Evolutionary conservation across 2,113 vertebrate genomes (phyloP).

Genomic region (Nothobranchius kuhntae): DNA sequence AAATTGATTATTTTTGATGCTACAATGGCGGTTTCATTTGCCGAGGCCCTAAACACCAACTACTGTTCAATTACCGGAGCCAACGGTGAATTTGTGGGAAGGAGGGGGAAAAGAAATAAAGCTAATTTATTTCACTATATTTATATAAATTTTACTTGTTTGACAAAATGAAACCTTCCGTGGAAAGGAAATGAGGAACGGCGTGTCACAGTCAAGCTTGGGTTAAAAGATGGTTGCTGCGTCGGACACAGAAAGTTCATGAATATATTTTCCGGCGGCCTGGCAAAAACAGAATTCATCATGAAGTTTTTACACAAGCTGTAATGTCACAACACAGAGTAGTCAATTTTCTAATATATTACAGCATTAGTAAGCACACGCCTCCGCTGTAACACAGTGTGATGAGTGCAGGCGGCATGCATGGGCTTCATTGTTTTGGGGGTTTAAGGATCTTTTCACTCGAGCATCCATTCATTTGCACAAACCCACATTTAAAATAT

Average conservation of each 20-base stretch:
- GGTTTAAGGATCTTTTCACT: background rate
- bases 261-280: constrained; percentile 80
- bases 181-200: constrained; percentile 76
- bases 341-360: constrained; percentile 75
- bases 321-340: constrained; percentile 78
- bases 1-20: constrained; percentile 82
- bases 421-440: constrained; percentile 5
- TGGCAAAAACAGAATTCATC: constrained; percentile 77
- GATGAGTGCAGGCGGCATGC: constrained; percentile 19
- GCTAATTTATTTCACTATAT: constrained; percentile 38
- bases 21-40: constrained; percentile 82
- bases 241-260: constrained; percentile 84
- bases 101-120: constrained; percentile 60
- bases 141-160: no score
- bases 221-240: constrained; percentile 82
- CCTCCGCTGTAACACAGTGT: constrained; percentile 15
- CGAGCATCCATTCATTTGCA: no score
- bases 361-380: constrained; percentile 56
- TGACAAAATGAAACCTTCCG: constrained; percentile 75
- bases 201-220: constrained; percentile 75
- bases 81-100: constrained; percentile 41
- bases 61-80: constrained; percentile 75
- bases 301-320: constrained; percentile 73
- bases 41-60: constrained; percentile 59
- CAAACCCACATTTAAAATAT: no score